Base-by-base conservation (phyloP, 2,888 invertebrate genomes). In the Lapara coniferarum region DNA sequence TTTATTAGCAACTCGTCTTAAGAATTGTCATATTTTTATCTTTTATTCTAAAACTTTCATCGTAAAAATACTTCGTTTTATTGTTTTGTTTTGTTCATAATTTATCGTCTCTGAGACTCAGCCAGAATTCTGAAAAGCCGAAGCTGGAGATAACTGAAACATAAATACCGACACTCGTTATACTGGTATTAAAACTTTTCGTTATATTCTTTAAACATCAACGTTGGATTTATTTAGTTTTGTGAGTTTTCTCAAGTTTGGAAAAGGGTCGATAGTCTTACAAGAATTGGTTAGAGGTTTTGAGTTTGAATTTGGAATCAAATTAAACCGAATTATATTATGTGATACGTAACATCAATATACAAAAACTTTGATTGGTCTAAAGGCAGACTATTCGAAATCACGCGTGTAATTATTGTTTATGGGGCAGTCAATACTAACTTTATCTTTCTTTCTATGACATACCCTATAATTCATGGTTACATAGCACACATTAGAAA, bases 61-160 rank as follows among this genome's bases (percentile, higher is more conserved):
- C 55, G 69, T 51, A 67, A 56, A n/a, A 53, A 63, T 63, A 66
- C 71, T 73, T 71, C 69, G 66, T 68, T 74, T 79, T 71, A 79
- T 70, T 76, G 75, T 75, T 78, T 74, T 80, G 76, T 79, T 79
- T 76, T 76, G 71, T 67, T 71, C 69, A 58, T 73, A 74, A 46
- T 72, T 75, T 75, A 78, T 66, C 30, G 53, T 66, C 51, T n/a
- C 53, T 53, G 53, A n/a, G 66, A 16, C 66, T 13, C 52, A 49
- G 66, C 25, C 49, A 52, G 53, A 66, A 66, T 66, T 30, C 14
- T 37, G 16, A 66, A 37, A 37, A 30, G 55, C 52, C 44, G 55
- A 58, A 12, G 46, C 49, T 25, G 12, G 44, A n/a, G 19, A 19
- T 63, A 63, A n/a, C 49, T 44, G 63, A 46, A 63, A 63, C 46